These are phyloP conservation scores for Crotalus viridis DNA, from an alignment of 2,113 vertebrate species.

Conservation along the genomic window DNA sequence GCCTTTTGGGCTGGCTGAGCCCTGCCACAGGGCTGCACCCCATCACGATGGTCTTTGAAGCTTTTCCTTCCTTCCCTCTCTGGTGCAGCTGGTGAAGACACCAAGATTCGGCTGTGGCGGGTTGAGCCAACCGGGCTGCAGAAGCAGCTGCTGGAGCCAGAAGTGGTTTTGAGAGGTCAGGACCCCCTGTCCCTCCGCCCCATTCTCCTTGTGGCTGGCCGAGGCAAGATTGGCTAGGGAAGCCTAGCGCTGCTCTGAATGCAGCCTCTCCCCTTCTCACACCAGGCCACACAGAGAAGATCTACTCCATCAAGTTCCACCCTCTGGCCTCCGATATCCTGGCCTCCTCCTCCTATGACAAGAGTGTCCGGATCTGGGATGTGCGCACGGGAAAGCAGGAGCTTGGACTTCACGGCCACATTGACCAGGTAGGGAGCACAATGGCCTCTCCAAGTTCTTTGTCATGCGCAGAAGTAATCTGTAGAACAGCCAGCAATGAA, in stretches of 20 bases:
- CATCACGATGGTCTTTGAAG: background rate
- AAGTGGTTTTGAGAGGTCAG: constrained; percentile 82
- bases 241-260: background rate
- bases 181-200: background rate
- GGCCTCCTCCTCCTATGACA: constrained; percentile 92
- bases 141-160: constrained; percentile 79
- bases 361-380: constrained; percentile 87
- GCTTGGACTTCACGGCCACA: constrained; percentile 82
- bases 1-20: background rate
- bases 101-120: constrained; percentile 88
- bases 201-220: background rate
- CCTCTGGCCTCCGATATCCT: constrained; percentile 82
- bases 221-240: background rate
- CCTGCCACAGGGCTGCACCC: background rate
- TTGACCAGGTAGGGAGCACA: constrained; percentile 82
- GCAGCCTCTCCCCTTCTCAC: background rate
- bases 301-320: constrained; percentile 92
- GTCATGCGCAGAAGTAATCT: background rate
- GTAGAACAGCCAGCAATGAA: accelerated
- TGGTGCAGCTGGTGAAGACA: constrained; percentile 85
- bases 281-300: constrained; percentile 93
- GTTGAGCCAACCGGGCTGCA: constrained; percentile 80
- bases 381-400: constrained; percentile 68
- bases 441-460: background rate
- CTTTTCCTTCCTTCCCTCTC: background rate